phyloP scores from a whole-genome alignment of 2,113 vertebrate species.

The Chrysemys picta region DNA sequence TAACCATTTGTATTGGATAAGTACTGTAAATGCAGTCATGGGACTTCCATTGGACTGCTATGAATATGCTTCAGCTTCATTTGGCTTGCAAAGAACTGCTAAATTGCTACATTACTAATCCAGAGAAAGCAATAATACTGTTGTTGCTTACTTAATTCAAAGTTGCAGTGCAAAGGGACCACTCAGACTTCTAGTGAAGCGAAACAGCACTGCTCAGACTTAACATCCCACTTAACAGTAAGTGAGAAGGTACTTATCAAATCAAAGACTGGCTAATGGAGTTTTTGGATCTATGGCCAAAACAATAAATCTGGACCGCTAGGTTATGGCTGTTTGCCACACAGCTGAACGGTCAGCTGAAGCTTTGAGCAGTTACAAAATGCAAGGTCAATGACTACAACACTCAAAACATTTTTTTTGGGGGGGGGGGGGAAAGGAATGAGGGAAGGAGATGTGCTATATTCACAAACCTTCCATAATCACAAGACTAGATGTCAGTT shows the following conservation, averaged over 20 bases:
- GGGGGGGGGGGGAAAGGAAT: not conserved
- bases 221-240: not conserved
- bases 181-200: not conserved
- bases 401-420: not conserved
- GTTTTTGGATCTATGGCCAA: not conserved
- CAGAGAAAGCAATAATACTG: not conserved
- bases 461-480: too few relatives aligned
- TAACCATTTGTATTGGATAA: not conserved
- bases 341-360: not conserved
- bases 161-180: not conserved
- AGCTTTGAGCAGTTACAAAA: not conserved
- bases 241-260: not conserved
- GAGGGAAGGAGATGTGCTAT: too few relatives aligned
- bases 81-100: not conserved
- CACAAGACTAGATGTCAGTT: not conserved
- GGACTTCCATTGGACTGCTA: not conserved
- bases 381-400: not conserved
- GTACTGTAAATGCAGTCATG: not conserved
- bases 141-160: not conserved
- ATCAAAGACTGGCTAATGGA: not conserved
- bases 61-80: slow-evolving; percentile 20
- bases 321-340: not conserved
- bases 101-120: not conserved
- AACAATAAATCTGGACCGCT: not conserved
- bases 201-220: not conserved